phyloP scores from a whole-genome alignment of 2,888 invertebrate genomes.

The Ypsolopha sequella region DNA sequence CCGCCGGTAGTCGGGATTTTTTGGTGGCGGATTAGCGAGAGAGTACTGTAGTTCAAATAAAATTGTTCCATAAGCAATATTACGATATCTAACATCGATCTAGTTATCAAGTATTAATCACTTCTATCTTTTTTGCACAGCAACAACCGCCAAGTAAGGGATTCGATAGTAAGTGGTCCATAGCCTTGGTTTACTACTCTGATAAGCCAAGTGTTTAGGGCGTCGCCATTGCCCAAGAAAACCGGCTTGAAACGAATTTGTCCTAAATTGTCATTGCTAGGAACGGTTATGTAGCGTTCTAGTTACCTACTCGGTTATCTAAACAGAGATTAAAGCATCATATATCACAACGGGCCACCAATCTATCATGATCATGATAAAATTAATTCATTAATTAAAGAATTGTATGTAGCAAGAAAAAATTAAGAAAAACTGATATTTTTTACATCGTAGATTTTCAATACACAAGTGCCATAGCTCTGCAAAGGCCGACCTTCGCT shows the following conservation, averaged over 20 bases:
- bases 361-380: constrained; percentile 29
- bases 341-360: constrained; percentile 30
- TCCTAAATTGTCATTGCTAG: constrained; percentile 47
- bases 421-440: too few relatives aligned
- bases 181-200: constrained; percentile 42
- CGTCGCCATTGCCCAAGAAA: constrained; percentile 22
- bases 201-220: constrained; percentile 32
- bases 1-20: too few relatives aligned
- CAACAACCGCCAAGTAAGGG: constrained; percentile 6
- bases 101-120: constrained; percentile 3
- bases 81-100: background rate
- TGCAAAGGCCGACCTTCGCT: constrained; percentile 7
- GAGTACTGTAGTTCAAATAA: too few relatives aligned
- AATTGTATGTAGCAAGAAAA: too few relatives aligned
- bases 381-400: too few relatives aligned
- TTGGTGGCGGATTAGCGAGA: too few relatives aligned
- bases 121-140: background rate
- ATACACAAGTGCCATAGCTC: constrained; percentile 2
- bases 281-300: constrained; percentile 34
- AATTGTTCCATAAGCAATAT: too few relatives aligned
- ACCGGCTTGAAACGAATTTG: constrained; percentile 43
- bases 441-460: too few relatives aligned
- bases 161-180: constrained; percentile 19
- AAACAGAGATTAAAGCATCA: constrained; percentile 26
- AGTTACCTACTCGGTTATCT: constrained; percentile 20